A percentile compares a stretch with the other conserved stretches of the same genome.
These are phyloP conservation scores for Trilocha varians DNA, from an alignment of 2,888 invertebrate species.

Conservation along the genomic window DNA sequence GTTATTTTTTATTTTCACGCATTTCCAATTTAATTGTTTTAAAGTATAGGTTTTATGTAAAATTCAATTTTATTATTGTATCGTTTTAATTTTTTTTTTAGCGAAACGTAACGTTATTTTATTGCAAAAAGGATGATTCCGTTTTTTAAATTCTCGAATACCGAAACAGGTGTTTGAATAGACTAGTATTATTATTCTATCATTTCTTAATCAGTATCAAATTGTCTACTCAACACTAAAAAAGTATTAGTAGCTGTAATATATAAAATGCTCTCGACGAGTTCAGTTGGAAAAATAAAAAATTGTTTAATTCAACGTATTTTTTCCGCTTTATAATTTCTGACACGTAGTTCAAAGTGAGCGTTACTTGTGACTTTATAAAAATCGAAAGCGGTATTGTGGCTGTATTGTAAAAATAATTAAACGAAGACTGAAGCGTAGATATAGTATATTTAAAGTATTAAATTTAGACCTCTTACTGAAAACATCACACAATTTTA, in stretches of 20 bases:
- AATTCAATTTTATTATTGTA: background rate
- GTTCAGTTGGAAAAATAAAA: background rate
- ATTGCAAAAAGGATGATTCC: background rate
- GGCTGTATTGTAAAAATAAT: conserved; percentile 59
- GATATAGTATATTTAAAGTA: conserved; percentile 64
- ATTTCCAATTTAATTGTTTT: background rate
- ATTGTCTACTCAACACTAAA: background rate
- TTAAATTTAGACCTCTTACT: conserved; percentile 21
- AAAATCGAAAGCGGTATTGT: conserved; percentile 9
- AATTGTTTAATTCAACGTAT: background rate
- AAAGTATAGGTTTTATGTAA: background rate
- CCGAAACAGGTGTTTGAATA: background rate
- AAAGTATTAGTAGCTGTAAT: background rate
- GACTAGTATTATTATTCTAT: background rate
- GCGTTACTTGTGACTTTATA: background rate
- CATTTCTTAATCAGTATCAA: background rate
- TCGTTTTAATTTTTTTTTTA: background rate
- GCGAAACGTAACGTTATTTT: background rate
- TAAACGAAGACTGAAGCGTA: conserved; percentile 71
- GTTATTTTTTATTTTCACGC: background rate
- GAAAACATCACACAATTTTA: conserved; percentile 29
- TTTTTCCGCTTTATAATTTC: background rate
- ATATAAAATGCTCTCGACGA: background rate
- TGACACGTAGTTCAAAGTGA: background rate
- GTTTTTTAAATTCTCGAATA: background rate